phyloP scores from a whole-genome alignment of 2,888 invertebrate genomes.

The Encarsia formosa region DNA sequence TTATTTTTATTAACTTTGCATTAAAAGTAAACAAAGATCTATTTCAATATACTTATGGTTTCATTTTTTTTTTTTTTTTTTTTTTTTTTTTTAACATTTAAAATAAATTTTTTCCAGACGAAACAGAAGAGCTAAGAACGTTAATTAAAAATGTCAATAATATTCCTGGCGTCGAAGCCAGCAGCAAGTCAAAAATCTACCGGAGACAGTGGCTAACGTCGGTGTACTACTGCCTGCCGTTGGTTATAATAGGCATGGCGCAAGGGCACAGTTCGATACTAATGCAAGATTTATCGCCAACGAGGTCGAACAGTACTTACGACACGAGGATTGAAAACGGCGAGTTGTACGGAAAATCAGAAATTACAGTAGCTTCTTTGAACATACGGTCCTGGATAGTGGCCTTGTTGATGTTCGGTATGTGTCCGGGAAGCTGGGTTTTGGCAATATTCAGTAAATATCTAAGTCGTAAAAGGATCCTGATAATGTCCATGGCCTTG shows the following conservation, averaged over 20 bases:
- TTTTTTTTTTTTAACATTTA: too few relatives aligned
- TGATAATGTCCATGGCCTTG: constrained; percentile 52
- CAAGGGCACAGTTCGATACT: constrained; percentile 64
- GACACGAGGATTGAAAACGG: neutral
- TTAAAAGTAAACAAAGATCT: neutral
- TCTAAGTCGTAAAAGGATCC: constrained; percentile 56
- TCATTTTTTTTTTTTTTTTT: too few relatives aligned
- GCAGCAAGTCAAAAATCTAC: constrained; percentile 21
- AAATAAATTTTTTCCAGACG: neutral
- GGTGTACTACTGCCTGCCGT: constrained; percentile 56
- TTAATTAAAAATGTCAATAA: neutral
- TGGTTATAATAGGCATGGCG: constrained; percentile 59
- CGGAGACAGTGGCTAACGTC: constrained; percentile 55
- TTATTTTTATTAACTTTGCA: neutral
- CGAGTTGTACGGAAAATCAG: neutral
- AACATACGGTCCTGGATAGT: constrained; percentile 44
- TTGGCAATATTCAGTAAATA: constrained; percentile 59
- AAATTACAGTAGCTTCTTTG: constrained; percentile 53
- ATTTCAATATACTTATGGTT: too few relatives aligned
- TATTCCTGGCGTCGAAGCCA: neutral
- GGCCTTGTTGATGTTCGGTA: constrained; percentile 63
- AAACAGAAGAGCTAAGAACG: neutral
- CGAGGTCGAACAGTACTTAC: neutral
- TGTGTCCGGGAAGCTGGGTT: constrained; percentile 39
- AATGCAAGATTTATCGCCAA: constrained; percentile 57